Conservation (phyloP, 2,888 invertebrate genomes). For the Spialia ferax region DNA sequence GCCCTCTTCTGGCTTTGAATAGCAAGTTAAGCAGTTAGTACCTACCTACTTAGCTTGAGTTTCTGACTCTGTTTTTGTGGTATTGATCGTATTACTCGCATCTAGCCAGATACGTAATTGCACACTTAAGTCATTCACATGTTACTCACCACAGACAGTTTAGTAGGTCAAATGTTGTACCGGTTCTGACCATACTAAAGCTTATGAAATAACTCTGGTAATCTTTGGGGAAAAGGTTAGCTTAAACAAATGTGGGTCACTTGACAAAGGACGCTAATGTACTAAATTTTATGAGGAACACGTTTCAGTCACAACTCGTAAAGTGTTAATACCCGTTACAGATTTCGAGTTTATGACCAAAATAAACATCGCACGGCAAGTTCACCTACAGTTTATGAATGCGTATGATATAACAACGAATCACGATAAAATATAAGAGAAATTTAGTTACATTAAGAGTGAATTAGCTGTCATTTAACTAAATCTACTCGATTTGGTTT, state of each 20-base stretch:
- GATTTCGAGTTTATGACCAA: conserved; percentile 4
- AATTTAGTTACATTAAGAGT: not conserved
- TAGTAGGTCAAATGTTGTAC: conserved; percentile 63
- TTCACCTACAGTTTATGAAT: not conserved
- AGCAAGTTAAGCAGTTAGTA: not conserved
- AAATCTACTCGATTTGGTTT: too few species aligned
- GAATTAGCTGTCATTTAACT: too few species aligned
- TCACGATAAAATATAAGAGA: not conserved
- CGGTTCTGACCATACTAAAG: conserved; percentile 48
- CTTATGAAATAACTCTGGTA: conserved; percentile 21
- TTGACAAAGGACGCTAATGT: conserved; percentile 6
- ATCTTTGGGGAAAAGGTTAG: conserved; percentile 10
- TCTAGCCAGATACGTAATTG: conserved; percentile 11
- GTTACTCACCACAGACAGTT: conserved; percentile 13
- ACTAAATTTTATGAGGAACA: not conserved
- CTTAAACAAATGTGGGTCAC: not conserved
- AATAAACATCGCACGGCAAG: not conserved
- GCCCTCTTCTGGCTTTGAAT: not conserved
- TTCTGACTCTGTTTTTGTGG: not conserved
- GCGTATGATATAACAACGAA: not conserved
- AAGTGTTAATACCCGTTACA: conserved; percentile 1
- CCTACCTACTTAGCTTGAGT: not conserved
- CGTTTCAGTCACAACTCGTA: conserved; percentile 3
- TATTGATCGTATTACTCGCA: conserved; percentile 12
- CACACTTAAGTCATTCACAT: conserved; percentile 1